Evolutionary conservation across 2,797 vertebrate genomes (phyloP).

Genomic region (Diceros bicornis): DNA sequence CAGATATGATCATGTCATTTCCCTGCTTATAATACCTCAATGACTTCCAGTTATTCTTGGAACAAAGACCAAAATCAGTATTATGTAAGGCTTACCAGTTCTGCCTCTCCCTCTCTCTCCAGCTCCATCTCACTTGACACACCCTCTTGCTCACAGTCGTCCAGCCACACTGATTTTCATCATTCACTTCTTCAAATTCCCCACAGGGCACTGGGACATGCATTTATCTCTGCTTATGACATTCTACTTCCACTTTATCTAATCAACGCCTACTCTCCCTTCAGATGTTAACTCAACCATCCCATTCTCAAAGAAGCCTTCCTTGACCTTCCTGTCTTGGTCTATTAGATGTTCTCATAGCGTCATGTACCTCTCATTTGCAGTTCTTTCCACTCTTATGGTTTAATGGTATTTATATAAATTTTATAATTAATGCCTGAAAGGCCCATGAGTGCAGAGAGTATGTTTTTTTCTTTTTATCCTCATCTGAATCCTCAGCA

Average conservation of each 20-base stretch:
- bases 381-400: neutral
- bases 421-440: neutral
- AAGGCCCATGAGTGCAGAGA: neutral
- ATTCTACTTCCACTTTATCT: neutral
- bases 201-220: neutral
- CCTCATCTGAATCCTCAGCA: neutral
- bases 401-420: neutral
- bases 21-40: neutral
- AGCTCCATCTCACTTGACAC: neutral
- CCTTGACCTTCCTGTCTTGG: neutral
- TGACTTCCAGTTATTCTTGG: neutral
- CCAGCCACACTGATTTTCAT: neutral
- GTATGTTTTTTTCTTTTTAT: neutral
- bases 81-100: neutral
- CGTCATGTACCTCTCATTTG: neutral
- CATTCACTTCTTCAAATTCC: neutral
- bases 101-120: neutral
- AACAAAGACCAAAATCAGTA: neutral
- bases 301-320: neutral
- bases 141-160: neutral
- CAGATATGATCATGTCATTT: neutral
- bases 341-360: neutral
- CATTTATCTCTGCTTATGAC: neutral
- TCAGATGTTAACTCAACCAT: neutral
- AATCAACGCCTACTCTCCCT: neutral